Evolutionary conservation across 2,113 vertebrate species (phyloP).

Genomic region (Cheirogaleus medius): DNA sequence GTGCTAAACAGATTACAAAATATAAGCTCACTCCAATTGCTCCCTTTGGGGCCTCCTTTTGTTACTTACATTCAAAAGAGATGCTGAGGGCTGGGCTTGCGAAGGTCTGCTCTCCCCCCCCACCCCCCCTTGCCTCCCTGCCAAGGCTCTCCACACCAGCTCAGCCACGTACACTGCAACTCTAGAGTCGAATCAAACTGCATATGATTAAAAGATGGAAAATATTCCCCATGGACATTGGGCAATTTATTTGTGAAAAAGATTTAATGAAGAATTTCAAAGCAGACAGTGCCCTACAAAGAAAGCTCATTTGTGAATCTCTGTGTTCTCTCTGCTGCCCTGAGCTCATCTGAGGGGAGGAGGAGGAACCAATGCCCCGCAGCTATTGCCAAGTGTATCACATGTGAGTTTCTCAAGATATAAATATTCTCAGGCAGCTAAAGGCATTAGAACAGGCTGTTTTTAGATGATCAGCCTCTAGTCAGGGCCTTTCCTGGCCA

Average conservation of each 20-base stretch:
- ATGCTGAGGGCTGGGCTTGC: slow-evolving; percentile 10
- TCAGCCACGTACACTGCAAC: slow-evolving; percentile 17
- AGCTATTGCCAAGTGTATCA: slow-evolving; percentile 67
- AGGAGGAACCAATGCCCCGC: slow-evolving; percentile 35
- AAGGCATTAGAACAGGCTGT: slow-evolving; percentile 40
- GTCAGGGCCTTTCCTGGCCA: neutral
- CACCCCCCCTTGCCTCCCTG: neutral
- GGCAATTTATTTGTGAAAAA: slow-evolving; percentile 72
- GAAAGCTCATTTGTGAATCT: slow-evolving; percentile 74
- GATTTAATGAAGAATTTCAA: slow-evolving; percentile 82
- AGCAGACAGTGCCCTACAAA: slow-evolving; percentile 72
- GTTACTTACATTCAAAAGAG: slow-evolving; percentile 52
- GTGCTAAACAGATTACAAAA: slow-evolving; percentile 40
- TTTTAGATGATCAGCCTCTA: slow-evolving; percentile 46
- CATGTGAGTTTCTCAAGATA: slow-evolving; percentile 67
- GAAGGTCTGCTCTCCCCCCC: neutral
- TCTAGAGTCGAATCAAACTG: slow-evolving; percentile 52
- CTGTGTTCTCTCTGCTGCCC: slow-evolving; percentile 60
- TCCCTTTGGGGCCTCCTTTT: slow-evolving; percentile 62
- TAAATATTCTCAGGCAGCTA: slow-evolving; percentile 65
- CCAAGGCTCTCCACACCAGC: neutral
- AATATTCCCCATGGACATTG: slow-evolving; percentile 60
- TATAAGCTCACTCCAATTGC: neutral
- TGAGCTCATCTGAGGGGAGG: slow-evolving; percentile 28
- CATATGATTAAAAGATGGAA: slow-evolving; percentile 60